Percentiles rank a stretch among this genome's conserved stretches.
phyloP scores from a whole-genome alignment of 2,797 vertebrate species.

The Pseudochaenichthys georgianus region DNA sequence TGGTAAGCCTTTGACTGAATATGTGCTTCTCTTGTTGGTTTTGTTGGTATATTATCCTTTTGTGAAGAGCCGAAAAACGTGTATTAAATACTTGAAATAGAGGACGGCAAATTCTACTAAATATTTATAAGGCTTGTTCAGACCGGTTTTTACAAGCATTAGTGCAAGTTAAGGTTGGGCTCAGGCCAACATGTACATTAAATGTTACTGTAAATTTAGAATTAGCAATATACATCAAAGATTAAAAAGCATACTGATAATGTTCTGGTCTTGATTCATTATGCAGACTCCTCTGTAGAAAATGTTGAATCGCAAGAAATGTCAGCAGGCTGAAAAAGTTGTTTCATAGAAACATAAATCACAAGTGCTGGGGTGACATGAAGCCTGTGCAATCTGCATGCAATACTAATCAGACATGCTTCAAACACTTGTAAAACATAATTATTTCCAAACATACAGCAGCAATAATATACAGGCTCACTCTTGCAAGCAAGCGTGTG shows the following conservation, averaged over 20 bases:
- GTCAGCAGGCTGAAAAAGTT: conserved; percentile 1
- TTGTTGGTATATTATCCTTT: too few relatives aligned
- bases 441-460: conserved; percentile 29
- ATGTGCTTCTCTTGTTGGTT: too few relatives aligned
- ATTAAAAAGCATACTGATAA: background rate
- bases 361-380: background rate
- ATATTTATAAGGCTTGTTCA: background rate
- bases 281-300: background rate
- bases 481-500: background rate
- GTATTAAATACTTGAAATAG: background rate
- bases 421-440: conserved; percentile 26
- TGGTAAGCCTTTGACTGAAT: too few relatives aligned
- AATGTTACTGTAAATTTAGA: background rate
- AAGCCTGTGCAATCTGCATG: background rate
- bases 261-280: background rate
- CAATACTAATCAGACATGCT: conserved; percentile 6
- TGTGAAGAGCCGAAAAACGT: too few relatives aligned
- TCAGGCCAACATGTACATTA: background rate
- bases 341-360: background rate
- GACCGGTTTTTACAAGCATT: background rate
- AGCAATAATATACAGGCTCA: conserved; percentile 1
- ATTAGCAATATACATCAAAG: background rate
- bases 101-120: background rate
- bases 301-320: background rate
- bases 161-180: background rate